Percentiles rank a stretch among this genome's conserved stretches.
phyloP scores from a whole-genome alignment of 2,113 vertebrate species.

The Callopanchax toddi region DNA sequence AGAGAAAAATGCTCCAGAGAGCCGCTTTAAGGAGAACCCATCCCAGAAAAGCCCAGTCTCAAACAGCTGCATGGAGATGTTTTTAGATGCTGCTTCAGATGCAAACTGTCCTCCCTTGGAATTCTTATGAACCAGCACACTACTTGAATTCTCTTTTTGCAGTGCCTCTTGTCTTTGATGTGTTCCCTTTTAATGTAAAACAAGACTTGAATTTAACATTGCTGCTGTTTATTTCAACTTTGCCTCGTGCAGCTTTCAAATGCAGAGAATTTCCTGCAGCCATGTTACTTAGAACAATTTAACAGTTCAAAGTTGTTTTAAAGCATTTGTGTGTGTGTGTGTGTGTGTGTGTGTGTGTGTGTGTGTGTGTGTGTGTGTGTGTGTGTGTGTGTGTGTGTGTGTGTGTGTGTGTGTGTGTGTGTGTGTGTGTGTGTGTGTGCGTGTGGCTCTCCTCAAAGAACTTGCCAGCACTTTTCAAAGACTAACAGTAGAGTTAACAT shows the following conservation, averaged over 20 bases:
- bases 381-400: too few relatives aligned
- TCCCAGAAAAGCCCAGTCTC: background rate
- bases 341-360: background rate
- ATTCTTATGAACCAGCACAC: slow-evolving; percentile 42
- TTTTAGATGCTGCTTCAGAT: slow-evolving; percentile 5
- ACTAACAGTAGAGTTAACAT: slow-evolving; percentile 46
- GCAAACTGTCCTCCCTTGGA: slow-evolving; percentile 30
- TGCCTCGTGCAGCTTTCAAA: slow-evolving; percentile 38
- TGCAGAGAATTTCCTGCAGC: slow-evolving; percentile 45
- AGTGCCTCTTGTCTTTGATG: slow-evolving; percentile 61
- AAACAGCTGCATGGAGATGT: slow-evolving; percentile 7
- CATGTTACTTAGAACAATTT: slow-evolving; percentile 58
- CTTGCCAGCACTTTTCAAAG: slow-evolving; percentile 49
- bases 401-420: too few relatives aligned
- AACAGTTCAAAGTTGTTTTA: slow-evolving; percentile 65
- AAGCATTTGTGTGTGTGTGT: slow-evolving; percentile 37
- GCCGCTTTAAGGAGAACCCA: too few relatives aligned
- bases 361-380: too few relatives aligned
- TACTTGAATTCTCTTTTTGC: slow-evolving; percentile 45
- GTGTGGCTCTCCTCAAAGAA: background rate
- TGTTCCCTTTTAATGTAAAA: slow-evolving; percentile 62
- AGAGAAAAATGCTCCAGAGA: too few relatives aligned
- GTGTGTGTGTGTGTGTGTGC: background rate
- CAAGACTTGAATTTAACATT: slow-evolving; percentile 53
- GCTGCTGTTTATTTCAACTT: slow-evolving; percentile 48